phyloP scores from a whole-genome alignment of 2,888 invertebrate genomes.

The Belgica antarctica region DNA sequence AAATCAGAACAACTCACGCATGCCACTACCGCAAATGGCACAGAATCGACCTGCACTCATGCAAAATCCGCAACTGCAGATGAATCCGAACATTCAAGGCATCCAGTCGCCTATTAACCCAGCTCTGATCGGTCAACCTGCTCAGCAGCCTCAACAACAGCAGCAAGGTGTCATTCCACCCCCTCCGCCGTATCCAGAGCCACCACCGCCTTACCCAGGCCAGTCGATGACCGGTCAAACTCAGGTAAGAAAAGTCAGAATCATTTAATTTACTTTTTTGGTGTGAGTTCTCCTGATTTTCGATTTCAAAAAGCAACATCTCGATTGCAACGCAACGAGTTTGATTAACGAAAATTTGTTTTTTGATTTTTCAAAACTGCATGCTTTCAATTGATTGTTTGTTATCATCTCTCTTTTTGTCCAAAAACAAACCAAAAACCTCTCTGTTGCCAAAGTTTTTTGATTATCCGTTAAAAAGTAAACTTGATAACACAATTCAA shows the following conservation, averaged over 20 bases:
- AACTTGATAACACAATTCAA: conserved; percentile 32
- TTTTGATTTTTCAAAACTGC: conserved; percentile 36
- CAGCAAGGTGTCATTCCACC: conserved; percentile 56
- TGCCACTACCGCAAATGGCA: conserved; percentile 44
- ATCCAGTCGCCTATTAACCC: conserved; percentile 38
- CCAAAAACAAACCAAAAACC: conserved; percentile 14
- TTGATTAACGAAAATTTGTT: conserved; percentile 39
- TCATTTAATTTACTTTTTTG: neutral
- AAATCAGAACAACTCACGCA: conserved; percentile 27
- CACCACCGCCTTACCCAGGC: conserved; percentile 68
- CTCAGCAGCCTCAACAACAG: conserved; percentile 45
- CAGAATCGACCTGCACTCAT: conserved; percentile 38
- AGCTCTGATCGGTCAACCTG: neutral
- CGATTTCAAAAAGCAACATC: conserved; percentile 17
- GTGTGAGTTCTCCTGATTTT: conserved; percentile 42
- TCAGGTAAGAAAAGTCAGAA: conserved; percentile 42
- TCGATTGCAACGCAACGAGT: conserved; percentile 13
- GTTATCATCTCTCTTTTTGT: conserved; percentile 44
- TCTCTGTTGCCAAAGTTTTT: conserved; percentile 2
- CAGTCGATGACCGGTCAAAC: conserved; percentile 52
- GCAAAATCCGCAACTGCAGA: conserved; percentile 31
- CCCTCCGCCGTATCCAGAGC: conserved; percentile 71
- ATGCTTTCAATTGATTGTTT: conserved; percentile 42
- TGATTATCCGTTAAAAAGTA: conserved; percentile 37
- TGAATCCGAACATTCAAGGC: conserved; percentile 44